phyloP scores from a whole-genome alignment of 2,888 invertebrate genomes.

The Amorpha juglandis region DNA sequence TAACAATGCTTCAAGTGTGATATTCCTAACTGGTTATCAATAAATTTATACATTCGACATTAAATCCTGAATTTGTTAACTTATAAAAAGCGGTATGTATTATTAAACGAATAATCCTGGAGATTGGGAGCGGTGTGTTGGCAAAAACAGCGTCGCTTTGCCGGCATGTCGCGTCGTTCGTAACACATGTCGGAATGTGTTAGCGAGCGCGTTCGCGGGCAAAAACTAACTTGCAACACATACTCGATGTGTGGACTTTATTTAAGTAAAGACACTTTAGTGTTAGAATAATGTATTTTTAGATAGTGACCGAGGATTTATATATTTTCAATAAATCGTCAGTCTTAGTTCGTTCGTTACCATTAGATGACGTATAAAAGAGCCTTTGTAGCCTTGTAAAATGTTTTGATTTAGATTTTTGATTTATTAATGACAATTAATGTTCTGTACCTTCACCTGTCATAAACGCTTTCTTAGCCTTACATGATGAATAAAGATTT shows the following conservation, averaged over 20 bases:
- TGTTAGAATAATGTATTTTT: background rate
- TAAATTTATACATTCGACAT: background rate
- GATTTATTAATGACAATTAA: too few relatives aligned
- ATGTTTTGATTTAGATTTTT: too few relatives aligned
- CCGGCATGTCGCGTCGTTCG: constrained; percentile 51
- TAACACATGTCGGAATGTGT: constrained; percentile 65
- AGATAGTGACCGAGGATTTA: too few relatives aligned
- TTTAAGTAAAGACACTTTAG: background rate
- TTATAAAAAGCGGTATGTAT: constrained; percentile 16
- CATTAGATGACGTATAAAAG: too few relatives aligned
- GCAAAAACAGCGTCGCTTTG: constrained; percentile 27
- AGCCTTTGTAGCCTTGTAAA: too few relatives aligned
- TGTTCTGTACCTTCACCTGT: too few relatives aligned
- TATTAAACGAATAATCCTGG: background rate
- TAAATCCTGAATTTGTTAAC: constrained; percentile 22
- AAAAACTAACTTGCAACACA: constrained; percentile 30
- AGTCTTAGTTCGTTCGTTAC: too few relatives aligned
- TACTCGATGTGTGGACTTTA: constrained; percentile 11
- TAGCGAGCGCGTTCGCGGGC: constrained; percentile 40
- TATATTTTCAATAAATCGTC: too few relatives aligned
- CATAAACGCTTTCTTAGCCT: too few relatives aligned
- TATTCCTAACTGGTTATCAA: background rate
- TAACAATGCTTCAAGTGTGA: background rate
- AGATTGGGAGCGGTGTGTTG: background rate
- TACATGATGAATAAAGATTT: too few relatives aligned